These are phyloP conservation scores for Incurvaria masculella DNA, from an alignment of 2,888 invertebrate genomes.

Conservation along the genomic window DNA sequence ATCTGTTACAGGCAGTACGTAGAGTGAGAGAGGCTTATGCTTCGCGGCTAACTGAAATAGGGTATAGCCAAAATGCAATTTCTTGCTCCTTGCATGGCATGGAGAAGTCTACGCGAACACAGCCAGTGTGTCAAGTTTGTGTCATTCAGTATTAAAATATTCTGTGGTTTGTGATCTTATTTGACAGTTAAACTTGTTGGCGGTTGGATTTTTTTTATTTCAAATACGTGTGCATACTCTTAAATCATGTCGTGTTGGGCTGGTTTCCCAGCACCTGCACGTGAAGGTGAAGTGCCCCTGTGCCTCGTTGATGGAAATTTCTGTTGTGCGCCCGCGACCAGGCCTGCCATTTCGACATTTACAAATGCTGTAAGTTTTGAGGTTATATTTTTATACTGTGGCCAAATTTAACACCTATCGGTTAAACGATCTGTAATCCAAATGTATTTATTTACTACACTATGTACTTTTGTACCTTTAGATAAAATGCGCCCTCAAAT, in stretches of 20 bases:
- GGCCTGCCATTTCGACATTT: slow-evolving; percentile 54
- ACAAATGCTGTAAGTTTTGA: slow-evolving; percentile 55
- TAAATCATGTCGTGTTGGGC: slow-evolving; percentile 50
- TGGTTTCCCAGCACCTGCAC: slow-evolving; percentile 50
- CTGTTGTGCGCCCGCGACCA: slow-evolving; percentile 54
- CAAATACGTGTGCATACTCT: no score
- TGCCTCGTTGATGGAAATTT: slow-evolving; percentile 64
- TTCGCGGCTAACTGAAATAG: no score
- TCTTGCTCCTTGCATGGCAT: no score
- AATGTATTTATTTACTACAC: background rate
- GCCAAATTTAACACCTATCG: slow-evolving; percentile 1
- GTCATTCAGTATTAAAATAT: no score
- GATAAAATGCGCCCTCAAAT: background rate
- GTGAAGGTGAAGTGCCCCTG: slow-evolving; percentile 51
- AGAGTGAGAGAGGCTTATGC: no score
- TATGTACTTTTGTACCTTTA: background rate
- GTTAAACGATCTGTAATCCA: background rate
- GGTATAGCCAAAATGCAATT: no score
- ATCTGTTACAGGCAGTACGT: no score
- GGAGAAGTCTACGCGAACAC: no score
- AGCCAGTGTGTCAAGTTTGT: no score
- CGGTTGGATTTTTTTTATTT: no score
- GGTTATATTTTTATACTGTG: slow-evolving; percentile 27
- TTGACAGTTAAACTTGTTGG: no score
- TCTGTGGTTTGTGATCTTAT: no score